Conservation (phyloP, 2,113 vertebrate species). For the Orycteropus afer region DNA sequence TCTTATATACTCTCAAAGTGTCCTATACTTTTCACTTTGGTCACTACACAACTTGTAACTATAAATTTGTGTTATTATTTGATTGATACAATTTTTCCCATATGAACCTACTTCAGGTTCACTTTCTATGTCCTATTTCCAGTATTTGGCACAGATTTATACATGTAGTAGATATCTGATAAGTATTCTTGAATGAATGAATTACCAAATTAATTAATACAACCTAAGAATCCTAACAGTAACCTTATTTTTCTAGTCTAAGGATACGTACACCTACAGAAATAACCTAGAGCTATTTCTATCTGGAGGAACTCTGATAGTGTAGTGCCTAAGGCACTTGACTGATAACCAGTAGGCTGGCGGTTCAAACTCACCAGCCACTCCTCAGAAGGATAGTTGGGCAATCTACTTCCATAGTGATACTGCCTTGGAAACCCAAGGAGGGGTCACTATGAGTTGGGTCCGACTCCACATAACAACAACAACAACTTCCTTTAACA, state of each 20-base stretch:
- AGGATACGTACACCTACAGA: background rate
- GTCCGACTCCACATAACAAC: no score
- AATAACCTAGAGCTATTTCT: background rate
- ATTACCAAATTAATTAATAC: background rate
- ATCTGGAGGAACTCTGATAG: background rate
- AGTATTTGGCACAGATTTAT: background rate
- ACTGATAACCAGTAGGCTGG: no score
- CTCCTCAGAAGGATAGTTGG: no score
- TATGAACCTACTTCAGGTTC: background rate
- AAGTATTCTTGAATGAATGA: background rate
- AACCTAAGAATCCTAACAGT: background rate
- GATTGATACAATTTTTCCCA: background rate
- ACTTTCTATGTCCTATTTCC: background rate
- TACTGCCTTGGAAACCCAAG: no score
- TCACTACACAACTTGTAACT: background rate
- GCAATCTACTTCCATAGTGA: no score
- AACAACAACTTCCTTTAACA: background rate
- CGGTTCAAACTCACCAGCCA: no score
- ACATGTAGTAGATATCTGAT: background rate
- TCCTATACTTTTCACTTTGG: background rate
- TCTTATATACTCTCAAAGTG: background rate
- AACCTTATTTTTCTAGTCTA: background rate
- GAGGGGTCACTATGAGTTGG: no score
- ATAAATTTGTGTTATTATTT: background rate
- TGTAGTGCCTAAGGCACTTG: no score